Conservation (phyloP, 1,140 invertebrate genomes). For the Drosophila subpulchrella region DNA sequence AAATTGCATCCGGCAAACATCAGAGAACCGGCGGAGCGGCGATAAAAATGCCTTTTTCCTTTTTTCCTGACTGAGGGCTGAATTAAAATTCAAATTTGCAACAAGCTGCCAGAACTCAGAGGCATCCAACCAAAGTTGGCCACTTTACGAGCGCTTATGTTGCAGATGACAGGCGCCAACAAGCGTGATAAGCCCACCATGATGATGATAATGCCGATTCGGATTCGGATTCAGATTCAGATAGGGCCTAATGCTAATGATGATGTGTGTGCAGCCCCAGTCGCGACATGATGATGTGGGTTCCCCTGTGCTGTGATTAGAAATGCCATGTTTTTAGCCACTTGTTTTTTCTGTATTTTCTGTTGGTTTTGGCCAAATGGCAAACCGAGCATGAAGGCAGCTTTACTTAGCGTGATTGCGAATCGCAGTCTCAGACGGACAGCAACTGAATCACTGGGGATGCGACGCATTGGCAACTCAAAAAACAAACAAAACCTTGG, state of each 20-base stretch:
- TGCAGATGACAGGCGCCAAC: conserved; percentile 43
- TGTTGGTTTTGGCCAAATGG: conserved; percentile 54
- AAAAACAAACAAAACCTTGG: conserved; percentile 53
- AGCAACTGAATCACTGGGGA: conserved; percentile 40
- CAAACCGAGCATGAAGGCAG: conserved; percentile 78
- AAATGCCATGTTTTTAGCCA: conserved; percentile 23
- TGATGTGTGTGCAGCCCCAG: conserved; percentile 50
- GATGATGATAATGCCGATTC: conserved; percentile 47
- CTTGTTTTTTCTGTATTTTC: too few relatives aligned
- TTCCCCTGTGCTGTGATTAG: conserved; percentile 36
- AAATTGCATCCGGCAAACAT: conserved; percentile 77
- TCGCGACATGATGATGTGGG: conserved; percentile 27
- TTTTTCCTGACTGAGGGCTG: conserved; percentile 1
- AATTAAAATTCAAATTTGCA: conserved; percentile 63
- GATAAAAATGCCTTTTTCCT: conserved; percentile 42
- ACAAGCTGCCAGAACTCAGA: conserved; percentile 41
- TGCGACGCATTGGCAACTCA: conserved; percentile 39
- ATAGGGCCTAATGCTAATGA: conserved; percentile 47
- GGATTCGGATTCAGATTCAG: conserved; percentile 26
- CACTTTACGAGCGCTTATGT: conserved; percentile 56
- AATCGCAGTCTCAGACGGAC: conserved; percentile 31
- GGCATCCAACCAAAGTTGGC: conserved; percentile 51
- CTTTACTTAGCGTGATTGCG: conserved; percentile 75
- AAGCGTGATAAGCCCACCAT: background rate
- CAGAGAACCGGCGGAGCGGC: conserved; percentile 34